A percentile compares a stretch with the other conserved stretches of the same genome.
Evolutionary conservation across 2,113 vertebrate genomes (phyloP).

Genomic region (Deroptyus accipitrinus): DNA sequence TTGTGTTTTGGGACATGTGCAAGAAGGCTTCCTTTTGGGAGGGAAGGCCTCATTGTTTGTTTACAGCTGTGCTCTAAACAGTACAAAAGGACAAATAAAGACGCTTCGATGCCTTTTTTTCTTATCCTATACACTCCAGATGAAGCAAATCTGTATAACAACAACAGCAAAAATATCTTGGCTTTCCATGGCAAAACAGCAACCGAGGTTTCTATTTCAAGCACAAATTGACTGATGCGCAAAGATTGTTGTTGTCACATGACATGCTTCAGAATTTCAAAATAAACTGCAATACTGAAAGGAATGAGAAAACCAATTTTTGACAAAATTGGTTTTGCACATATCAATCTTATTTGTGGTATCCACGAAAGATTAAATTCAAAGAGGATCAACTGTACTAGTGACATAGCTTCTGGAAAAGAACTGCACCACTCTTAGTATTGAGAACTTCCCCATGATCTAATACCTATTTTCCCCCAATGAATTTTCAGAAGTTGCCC

Average conservation of each 20-base stretch:
- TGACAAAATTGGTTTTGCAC: neutral
- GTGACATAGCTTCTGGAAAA: neutral
- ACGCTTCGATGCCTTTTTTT: neutral
- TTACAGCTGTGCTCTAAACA: neutral
- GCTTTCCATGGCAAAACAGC: neutral
- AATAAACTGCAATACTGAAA: neutral
- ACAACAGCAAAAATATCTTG: neutral
- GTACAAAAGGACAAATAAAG: conserved; percentile 7
- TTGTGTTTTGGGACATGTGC: neutral
- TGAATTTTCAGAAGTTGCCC: neutral
- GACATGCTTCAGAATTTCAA: neutral
- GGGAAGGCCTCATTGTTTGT: neutral
- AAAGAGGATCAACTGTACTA: neutral
- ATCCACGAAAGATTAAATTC: neutral
- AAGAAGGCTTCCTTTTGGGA: neutral
- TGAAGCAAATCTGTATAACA: neutral
- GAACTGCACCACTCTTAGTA: neutral
- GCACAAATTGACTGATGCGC: neutral
- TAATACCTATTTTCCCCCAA: neutral
- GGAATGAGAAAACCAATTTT: neutral
- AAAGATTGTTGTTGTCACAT: neutral
- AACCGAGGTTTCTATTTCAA: conserved; percentile 37
- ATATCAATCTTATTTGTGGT: neutral
- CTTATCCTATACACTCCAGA: neutral
- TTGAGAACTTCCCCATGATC: neutral